These are phyloP conservation scores for Xestia ashworthii DNA, from an alignment of 2,888 invertebrate species.

Conservation along the genomic window DNA sequence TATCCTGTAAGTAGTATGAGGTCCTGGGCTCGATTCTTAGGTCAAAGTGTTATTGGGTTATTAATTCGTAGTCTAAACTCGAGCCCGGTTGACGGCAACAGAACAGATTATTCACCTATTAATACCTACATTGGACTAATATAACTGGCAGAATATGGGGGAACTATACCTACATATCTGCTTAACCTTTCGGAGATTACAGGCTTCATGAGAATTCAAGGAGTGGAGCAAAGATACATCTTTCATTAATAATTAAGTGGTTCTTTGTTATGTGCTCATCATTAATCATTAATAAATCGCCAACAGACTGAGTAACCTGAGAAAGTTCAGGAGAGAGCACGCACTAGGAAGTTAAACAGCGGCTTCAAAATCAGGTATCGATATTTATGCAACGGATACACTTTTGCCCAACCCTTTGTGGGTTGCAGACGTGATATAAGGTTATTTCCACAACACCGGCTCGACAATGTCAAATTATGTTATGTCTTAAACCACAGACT, in stretches of 20 bases:
- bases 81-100: no score
- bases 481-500: no score
- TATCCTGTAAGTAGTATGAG: background rate
- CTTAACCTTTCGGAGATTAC: background rate
- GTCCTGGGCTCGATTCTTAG: background rate
- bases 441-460: no score
- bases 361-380: background rate
- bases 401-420: background rate
- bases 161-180: background rate
- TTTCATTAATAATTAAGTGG: constrained; percentile 44
- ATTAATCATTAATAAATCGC: constrained; percentile 54
- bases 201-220: constrained; percentile 7
- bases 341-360: constrained; percentile 15
- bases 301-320: constrained; percentile 17
- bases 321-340: constrained; percentile 18
- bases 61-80: background rate
- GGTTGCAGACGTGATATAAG: background rate
- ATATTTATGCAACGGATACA: background rate
- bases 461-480: no score
- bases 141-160: background rate
- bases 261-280: constrained; percentile 43
- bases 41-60: background rate
- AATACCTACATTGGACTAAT: background rate
- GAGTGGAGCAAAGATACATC: constrained; percentile 30
- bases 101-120: no score